Evolutionary conservation across 2,113 vertebrate species (phyloP).

Genomic region (Tachycineta bicolor): DNA sequence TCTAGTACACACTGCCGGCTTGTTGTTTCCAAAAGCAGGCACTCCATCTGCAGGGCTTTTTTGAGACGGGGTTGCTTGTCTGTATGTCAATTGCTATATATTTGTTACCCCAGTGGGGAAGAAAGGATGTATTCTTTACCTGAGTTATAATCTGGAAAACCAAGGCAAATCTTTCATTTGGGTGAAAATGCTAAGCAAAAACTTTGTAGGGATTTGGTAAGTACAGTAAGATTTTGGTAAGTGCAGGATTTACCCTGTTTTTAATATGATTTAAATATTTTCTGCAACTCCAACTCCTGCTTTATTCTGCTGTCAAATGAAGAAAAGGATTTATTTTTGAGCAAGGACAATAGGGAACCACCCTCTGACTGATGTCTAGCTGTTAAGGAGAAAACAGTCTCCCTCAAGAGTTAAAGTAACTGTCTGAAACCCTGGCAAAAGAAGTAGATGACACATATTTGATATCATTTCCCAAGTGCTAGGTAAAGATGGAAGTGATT

Average conservation of each 20-base stretch:
- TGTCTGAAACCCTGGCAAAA: conserved; percentile 12
- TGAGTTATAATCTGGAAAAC: not conserved
- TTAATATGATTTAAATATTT: conserved; percentile 19
- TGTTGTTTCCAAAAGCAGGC: not conserved
- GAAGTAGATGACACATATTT: not conserved
- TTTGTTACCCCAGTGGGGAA: not conserved
- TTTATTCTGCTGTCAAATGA: not conserved
- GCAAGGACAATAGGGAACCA: not conserved
- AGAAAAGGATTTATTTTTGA: conserved; percentile 13
- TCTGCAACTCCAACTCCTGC: not conserved
- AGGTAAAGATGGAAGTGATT: conserved; percentile 26
- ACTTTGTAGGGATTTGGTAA: not conserved
- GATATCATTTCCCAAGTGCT: not conserved
- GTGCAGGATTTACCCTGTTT: not conserved
- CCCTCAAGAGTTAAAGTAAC: not conserved
- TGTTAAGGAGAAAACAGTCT: not conserved
- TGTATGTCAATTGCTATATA: not conserved
- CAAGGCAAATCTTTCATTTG: not conserved
- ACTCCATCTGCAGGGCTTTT: not conserved
- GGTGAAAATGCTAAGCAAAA: not conserved
- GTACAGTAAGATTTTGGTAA: not conserved
- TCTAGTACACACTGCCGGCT: not conserved
- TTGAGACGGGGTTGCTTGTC: not conserved
- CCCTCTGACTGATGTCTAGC: not conserved
- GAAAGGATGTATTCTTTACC: not conserved